A percentile compares a stretch with the other conserved stretches of the same genome.
Evolutionary conservation across 2,113 vertebrate species (phyloP).

Genomic region (Pandion haliaetus): DNA sequence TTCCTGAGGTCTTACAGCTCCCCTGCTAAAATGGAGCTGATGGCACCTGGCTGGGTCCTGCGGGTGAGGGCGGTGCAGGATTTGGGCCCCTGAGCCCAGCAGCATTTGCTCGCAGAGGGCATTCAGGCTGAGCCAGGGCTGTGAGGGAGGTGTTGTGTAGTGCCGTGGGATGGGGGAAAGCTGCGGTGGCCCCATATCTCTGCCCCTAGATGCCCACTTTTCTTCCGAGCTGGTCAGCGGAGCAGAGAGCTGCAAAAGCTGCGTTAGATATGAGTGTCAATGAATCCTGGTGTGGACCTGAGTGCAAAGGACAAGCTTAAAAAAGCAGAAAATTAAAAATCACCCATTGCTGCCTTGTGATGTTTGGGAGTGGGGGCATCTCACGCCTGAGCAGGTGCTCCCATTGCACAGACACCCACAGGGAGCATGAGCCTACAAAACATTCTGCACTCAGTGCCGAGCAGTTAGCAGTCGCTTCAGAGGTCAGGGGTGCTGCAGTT

Average conservation of each 20-base stretch:
- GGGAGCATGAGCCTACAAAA: neutral
- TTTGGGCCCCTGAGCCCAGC: neutral
- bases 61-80: neutral
- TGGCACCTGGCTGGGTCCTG: neutral
- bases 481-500: neutral
- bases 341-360: neutral
- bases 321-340: neutral
- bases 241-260: neutral
- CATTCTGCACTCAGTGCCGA: rapidly evolving
- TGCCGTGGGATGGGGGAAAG: neutral
- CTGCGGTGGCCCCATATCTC: neutral
- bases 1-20: neutral
- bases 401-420: neutral
- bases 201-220: neutral
- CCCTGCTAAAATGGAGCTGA: neutral
- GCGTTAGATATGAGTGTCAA: rapidly evolving
- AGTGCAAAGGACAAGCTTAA: neutral
- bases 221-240: neutral
- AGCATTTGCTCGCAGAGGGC: neutral
- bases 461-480: neutral
- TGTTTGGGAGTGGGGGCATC: neutral
- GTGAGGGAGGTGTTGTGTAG: neutral
- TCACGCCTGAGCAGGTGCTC: neutral
- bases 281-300: neutral
- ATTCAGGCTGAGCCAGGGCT: neutral